Percentiles rank a stretch among this genome's conserved stretches.
Conservation (phyloP, 2,888 invertebrate genomes). For the Cheilosia scutellata region DNA sequence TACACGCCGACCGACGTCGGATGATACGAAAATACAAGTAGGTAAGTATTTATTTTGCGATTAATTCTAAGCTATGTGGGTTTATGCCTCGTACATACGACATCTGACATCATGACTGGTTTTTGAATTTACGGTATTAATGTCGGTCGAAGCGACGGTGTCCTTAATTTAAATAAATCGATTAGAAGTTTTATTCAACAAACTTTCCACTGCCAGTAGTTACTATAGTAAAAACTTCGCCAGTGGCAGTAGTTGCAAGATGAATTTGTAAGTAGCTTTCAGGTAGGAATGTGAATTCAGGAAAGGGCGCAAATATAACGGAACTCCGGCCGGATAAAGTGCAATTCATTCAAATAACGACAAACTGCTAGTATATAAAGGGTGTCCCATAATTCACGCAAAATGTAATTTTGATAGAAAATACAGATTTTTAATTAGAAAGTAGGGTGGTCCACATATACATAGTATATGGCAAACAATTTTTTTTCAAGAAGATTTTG, state of each 20-base stretch:
- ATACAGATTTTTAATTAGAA: no score
- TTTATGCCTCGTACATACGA: slow-evolving; percentile 30
- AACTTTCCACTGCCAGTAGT: neutral
- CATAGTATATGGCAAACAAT: no score
- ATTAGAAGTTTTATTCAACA: slow-evolving; percentile 22
- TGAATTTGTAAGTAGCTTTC: slow-evolving; percentile 38
- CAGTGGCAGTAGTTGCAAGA: slow-evolving; percentile 14
- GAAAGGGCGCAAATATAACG: neutral
- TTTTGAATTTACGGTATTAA: slow-evolving; percentile 36
- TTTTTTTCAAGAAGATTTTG: no score
- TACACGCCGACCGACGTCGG: neutral
- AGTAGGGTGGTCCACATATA: no score
- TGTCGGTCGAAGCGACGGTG: slow-evolving; percentile 12
- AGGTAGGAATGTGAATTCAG: neutral
- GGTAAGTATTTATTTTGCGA: slow-evolving; percentile 57
- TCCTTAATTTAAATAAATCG: slow-evolving; percentile 56
- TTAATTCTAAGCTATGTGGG: slow-evolving; percentile 59
- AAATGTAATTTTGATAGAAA: no score
- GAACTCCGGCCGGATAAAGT: neutral
- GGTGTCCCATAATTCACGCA: no score
- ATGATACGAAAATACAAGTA: slow-evolving; percentile 26
- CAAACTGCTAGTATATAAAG: neutral
- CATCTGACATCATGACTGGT: slow-evolving; percentile 63
- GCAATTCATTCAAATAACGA: neutral
- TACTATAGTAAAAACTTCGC: neutral